phyloP scores from a whole-genome alignment of 2,888 invertebrate species.

The Gerris lacustris region DNA sequence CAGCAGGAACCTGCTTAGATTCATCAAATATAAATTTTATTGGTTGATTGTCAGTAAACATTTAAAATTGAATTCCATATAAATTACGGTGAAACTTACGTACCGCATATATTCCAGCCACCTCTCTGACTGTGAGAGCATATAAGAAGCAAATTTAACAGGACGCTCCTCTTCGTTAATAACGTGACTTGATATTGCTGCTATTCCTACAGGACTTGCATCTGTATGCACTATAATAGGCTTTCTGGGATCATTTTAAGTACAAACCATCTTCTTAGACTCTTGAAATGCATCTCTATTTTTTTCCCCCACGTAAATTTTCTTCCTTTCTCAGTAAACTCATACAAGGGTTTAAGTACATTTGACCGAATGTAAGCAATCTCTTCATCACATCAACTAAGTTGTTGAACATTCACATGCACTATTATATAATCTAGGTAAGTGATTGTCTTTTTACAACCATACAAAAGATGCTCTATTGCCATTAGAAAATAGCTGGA shows the following conservation, averaged over 20 bases:
- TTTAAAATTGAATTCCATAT: neutral
- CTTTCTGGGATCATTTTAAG: slow-evolving; percentile 26
- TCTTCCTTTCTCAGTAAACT: slow-evolving; percentile 6
- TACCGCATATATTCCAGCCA: neutral
- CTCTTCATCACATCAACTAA: neutral
- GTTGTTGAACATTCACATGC: neutral
- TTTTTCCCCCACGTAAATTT: slow-evolving; percentile 6
- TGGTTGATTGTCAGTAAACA: slow-evolving; percentile 19
- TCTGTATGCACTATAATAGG: slow-evolving; percentile 26
- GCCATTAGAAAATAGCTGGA: no score
- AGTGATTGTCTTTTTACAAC: no score
- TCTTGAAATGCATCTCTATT: slow-evolving; percentile 26
- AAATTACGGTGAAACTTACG: neutral
- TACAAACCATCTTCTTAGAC: slow-evolving; percentile 27
- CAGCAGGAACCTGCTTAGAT: slow-evolving; percentile 16
- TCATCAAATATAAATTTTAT: slow-evolving; percentile 19
- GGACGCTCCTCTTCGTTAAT: slow-evolving; percentile 22
- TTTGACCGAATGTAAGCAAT: no score
- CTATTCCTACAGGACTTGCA: slow-evolving; percentile 21
- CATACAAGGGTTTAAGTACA: neutral
- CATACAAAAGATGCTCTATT: no score
- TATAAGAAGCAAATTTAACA: slow-evolving; percentile 17
- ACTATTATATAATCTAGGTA: no score
- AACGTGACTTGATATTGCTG: slow-evolving; percentile 22
- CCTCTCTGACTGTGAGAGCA: slow-evolving; percentile 17